Evolutionary conservation across 2,113 vertebrate genomes (phyloP), one percentile per base, ranked within the genome.

Genomic region (Dromas ardeola): DNA sequence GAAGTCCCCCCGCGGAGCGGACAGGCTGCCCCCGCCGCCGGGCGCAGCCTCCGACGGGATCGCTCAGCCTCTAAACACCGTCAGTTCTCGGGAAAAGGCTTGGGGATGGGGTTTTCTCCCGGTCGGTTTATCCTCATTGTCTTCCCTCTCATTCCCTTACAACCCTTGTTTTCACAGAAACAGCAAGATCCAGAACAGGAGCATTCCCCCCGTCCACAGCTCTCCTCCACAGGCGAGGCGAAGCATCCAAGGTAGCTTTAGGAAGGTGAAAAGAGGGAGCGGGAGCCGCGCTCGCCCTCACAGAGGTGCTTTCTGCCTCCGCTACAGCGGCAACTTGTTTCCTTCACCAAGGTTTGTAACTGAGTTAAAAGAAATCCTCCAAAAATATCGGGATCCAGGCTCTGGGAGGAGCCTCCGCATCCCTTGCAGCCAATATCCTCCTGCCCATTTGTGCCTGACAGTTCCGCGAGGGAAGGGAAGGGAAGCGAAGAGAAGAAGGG

Each of bases 331-430:
- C 81, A 97, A 98, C 98, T 98, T 95, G 89, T 88, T 98, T 87
- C 94, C 93, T 86, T 83, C 96, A 1, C 96, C 73, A 77, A 91
- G 97, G 96, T 92, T 90, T 86, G 93, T 85, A 96, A 97, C 69
- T 87, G 97, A 98, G 97, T 98, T 98, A 93, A 96, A 96, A 98
- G 97, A 98, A 98, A 98, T 97, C 95, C 97, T 98, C 98, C 97
- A 94, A 97, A 98, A 98, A 98, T 97, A 98, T 97, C 95, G 89
- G 95, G 97, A 97, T 97, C 95, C 97, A 79, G 96, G 42, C 95
- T 98, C 98, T 93, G 98, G 98, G 98, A 98, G 98, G 98, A 98
- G 98, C 98, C 96, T 98, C 96, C 30, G 95, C 94, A 95, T 74
- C 95, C 88, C 87, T 97, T 43, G 73, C 96, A 96, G 98, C 98